Base-by-base conservation (phyloP, 2,888 invertebrate species). In the Hirtodrosophila alboralis region DNA sequence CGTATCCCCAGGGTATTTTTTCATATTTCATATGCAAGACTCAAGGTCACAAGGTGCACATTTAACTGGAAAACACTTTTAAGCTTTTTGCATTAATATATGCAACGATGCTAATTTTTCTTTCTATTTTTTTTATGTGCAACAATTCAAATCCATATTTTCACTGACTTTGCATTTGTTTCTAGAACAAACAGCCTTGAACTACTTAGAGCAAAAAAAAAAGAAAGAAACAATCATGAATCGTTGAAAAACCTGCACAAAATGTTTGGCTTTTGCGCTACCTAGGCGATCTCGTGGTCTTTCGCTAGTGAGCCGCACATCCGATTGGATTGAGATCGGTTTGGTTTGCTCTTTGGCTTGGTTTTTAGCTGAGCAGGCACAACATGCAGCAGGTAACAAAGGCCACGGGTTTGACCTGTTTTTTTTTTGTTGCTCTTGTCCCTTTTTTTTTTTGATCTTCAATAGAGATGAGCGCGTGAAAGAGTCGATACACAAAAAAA, bases 241-340 rank as follows among this genome's bases (percentile, higher is more conserved):
- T 52, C 23, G 69, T 38, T 44, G 44, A 38, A 51, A 41, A 57
- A 56, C 47, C 47, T 38, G 54, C 33, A 41, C 27, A 44, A 37
- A 44, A 30, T 36, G 6, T 21, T 37, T 53, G 31, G 30, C 18
- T 21, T 37, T 53, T 27, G 33, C n/a, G n/a, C 75, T 79, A 81
- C 70, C 70, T 77, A 60, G 36, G 45, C 12, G 44, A 47, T 44
- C 53, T 48, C 36, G 47, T 59, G 31, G 41, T 36, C 5, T 21
- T 28, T 63, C 53, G 61, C 41, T 54, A 68, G 63, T 76, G 63
- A 80, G 59, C 58, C 65, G 71, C 80, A 83, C 74, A 79, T 79
- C 84, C 84, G 71, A 79, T 71, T 33, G 30, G 36, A 18, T 49
- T 51, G 48, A 33, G 27, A 48, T 56, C 44, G 45, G 28, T 16